phyloP scores from a whole-genome alignment of 2,113 vertebrate species.

The Phainopepla nitens region DNA sequence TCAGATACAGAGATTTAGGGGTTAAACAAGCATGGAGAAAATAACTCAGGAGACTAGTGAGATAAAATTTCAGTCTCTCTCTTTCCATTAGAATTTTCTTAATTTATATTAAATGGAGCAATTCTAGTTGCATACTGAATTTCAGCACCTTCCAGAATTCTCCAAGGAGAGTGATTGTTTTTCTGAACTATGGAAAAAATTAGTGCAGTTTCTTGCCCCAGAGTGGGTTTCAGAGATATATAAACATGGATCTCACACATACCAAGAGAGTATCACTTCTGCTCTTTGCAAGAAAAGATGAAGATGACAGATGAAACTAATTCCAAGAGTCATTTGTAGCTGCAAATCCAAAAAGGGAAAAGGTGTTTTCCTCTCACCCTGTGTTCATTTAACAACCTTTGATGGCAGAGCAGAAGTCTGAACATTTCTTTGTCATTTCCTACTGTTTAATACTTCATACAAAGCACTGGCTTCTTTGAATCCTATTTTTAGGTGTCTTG shows the following conservation, averaged over 20 bases:
- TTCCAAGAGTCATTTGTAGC: conserved; percentile 29
- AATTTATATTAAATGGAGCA: background rate
- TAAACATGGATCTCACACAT: background rate
- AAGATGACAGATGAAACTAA: conserved; percentile 35
- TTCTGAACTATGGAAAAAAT: background rate
- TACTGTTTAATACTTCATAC: conserved; percentile 38
- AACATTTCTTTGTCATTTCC: conserved; percentile 31
- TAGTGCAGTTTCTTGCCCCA: background rate
- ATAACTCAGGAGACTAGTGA: background rate
- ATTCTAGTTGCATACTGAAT: background rate
- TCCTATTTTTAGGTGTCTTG: conserved; percentile 21
- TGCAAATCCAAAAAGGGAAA: background rate
- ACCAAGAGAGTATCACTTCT: background rate
- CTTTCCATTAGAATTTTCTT: background rate
- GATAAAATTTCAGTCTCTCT: background rate
- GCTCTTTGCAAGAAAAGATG: background rate
- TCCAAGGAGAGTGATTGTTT: background rate
- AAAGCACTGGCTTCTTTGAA: conserved; percentile 23
- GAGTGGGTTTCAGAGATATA: background rate
- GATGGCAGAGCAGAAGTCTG: conserved; percentile 5
- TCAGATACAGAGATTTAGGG: background rate
- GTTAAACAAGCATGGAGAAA: background rate
- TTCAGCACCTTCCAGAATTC: background rate
- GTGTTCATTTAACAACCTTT: background rate
- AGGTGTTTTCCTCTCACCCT: conserved; percentile 1